phyloP scores from a whole-genome alignment of 2,888 invertebrate genomes.

The Macropis europaea region DNA sequence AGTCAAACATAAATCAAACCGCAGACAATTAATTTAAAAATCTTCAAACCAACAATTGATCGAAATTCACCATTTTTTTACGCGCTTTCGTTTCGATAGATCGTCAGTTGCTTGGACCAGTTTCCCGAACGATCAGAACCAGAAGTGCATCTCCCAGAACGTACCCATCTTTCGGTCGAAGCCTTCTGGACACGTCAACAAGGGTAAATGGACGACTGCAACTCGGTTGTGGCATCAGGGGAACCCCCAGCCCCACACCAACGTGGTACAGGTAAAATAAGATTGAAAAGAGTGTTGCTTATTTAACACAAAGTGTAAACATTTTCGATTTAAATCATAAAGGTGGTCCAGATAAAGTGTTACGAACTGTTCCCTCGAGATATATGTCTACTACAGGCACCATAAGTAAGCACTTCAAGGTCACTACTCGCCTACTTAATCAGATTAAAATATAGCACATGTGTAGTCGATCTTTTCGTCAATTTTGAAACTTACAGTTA shows the following conservation, averaged over 20 bases:
- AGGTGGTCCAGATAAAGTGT: no score
- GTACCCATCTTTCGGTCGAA: conserved; percentile 80
- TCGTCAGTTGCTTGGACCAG: conserved; percentile 42
- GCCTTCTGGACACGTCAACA: conserved; percentile 82
- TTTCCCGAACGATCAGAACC: conserved; percentile 80
- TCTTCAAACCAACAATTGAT: neutral
- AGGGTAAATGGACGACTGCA: conserved; percentile 83
- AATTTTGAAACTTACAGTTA: no score
- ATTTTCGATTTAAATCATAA: no score
- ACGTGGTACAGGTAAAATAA: conserved; percentile 82
- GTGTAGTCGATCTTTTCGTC: no score
- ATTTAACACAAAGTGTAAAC: no score
- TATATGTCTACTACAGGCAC: no score
- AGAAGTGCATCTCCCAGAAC: conserved; percentile 83
- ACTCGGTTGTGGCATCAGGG: conserved; percentile 83
- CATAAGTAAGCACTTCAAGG: no score
- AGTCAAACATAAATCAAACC: no score
- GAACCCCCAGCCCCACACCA: conserved; percentile 82
- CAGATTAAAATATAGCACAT: no score
- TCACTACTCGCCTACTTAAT: no score
- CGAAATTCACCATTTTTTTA: neutral
- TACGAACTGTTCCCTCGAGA: no score
- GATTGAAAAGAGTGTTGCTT: neutral
- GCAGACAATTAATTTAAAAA: neutral
- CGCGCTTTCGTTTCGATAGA: conserved; percentile 12